phyloP scores from a whole-genome alignment of 2,113 vertebrate species.

The Perognathus longimembris region DNA sequence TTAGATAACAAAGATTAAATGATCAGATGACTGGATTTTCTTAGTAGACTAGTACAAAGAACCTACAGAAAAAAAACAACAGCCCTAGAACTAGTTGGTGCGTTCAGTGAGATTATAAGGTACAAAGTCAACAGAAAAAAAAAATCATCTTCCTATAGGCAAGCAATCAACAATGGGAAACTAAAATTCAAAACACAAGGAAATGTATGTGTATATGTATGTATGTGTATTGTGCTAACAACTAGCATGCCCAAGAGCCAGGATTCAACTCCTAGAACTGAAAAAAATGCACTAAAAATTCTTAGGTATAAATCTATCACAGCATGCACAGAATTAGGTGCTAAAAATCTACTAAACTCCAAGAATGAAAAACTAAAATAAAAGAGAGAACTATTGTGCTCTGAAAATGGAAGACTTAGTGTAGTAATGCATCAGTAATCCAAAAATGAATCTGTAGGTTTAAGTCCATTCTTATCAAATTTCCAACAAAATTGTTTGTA shows the following conservation, averaged over 20 bases:
- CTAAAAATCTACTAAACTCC: neutral
- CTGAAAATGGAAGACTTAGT: neutral
- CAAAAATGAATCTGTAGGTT: neutral
- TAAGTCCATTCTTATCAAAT: neutral
- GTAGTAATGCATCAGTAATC: neutral
- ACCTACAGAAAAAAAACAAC: neutral
- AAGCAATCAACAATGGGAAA: neutral
- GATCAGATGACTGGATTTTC: neutral
- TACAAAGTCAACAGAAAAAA: neutral
- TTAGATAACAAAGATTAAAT: neutral
- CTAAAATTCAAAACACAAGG: neutral
- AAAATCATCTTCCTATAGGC: neutral
- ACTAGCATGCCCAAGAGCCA: neutral
- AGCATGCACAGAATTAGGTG: neutral
- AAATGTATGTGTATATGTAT: neutral
- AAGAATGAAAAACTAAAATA: neutral
- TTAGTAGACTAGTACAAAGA: neutral
- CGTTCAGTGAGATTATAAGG: neutral
- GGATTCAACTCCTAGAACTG: too few species aligned
- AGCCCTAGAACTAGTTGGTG: neutral
- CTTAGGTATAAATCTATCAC: too few species aligned
- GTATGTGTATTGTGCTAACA: neutral
- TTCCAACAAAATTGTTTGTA: neutral
- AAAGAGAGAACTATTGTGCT: neutral
- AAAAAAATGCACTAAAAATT: neutral